Conservation (phyloP, 2,113 vertebrate genomes). For the Xenotilapia leptura region DNA sequence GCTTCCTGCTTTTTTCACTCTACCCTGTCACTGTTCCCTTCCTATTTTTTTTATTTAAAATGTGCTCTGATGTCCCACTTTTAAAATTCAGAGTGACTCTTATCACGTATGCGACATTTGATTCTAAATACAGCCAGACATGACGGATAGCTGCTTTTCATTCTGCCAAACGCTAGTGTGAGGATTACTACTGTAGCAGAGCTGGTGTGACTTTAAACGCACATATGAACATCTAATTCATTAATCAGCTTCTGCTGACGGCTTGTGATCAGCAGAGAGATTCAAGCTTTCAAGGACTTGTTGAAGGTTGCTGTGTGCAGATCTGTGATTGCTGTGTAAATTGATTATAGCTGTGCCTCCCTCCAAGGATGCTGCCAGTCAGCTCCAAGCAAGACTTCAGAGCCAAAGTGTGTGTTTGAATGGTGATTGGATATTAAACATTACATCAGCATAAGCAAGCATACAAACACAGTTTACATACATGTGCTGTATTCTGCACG, state of each 20-base stretch:
- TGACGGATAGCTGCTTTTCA: not conserved
- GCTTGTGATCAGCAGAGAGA: slow-evolving; percentile 33
- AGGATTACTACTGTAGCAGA: not conserved
- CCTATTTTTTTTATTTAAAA: not conserved
- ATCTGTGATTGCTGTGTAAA: slow-evolving; percentile 65
- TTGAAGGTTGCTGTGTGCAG: slow-evolving; percentile 56
- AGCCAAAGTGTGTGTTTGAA: not conserved
- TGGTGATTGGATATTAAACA: not conserved
- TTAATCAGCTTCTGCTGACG: slow-evolving; percentile 42
- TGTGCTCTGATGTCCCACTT: not conserved
- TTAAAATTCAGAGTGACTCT: not conserved
- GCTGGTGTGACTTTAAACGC: slow-evolving; percentile 25
- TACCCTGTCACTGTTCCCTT: not conserved
- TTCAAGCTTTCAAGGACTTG: slow-evolving; percentile 54
- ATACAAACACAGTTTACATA: not conserved
- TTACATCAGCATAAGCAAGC: not conserved
- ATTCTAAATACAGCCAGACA: not conserved
- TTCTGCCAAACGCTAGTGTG: not conserved
- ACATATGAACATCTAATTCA: slow-evolving; percentile 37
- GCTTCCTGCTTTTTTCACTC: not conserved
- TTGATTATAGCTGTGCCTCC: slow-evolving; percentile 55
- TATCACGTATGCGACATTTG: not conserved
- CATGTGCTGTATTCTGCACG: not conserved
- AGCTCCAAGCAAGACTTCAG: not conserved
- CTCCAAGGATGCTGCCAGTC: slow-evolving; percentile 45